These are phyloP conservation scores for Periparus ater DNA, from an alignment of 2,797 vertebrate genomes.

Conservation along the genomic window DNA sequence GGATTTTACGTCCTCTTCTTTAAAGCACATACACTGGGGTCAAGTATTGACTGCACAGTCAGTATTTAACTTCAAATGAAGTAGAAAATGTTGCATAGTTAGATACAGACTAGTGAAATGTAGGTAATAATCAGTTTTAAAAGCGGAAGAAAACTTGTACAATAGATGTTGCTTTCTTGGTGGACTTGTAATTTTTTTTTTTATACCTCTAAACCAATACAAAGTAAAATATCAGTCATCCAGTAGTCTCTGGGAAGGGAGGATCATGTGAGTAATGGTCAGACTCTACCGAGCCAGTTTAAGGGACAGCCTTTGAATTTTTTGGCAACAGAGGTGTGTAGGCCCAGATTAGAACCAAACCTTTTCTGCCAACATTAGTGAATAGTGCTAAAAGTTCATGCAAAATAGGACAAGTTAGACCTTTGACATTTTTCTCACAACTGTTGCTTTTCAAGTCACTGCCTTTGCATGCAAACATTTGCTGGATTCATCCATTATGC, in stretches of 20 bases:
- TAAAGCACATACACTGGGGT: neutral
- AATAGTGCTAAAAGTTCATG: constrained; percentile 8
- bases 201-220: neutral
- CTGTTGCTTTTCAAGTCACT: neutral
- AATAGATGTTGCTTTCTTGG: neutral
- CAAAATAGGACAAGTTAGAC: neutral
- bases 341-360: neutral
- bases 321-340: neutral
- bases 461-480: neutral
- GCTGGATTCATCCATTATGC: neutral
- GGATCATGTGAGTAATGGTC: neutral
- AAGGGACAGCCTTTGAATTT: neutral
- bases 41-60: neutral
- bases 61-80: neutral
- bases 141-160: neutral
- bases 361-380: neutral
- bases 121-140: neutral
- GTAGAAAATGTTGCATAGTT: neutral
- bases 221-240: neutral
- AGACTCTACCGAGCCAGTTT: neutral
- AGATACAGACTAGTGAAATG: neutral
- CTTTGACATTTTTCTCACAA: constrained; percentile 25
- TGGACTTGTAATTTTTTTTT: neutral
- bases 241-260: neutral
- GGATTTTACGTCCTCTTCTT: neutral